These are phyloP conservation scores for Drosophila paranaensis DNA, from an alignment of 2,888 invertebrate species.

Conservation along the genomic window DNA sequence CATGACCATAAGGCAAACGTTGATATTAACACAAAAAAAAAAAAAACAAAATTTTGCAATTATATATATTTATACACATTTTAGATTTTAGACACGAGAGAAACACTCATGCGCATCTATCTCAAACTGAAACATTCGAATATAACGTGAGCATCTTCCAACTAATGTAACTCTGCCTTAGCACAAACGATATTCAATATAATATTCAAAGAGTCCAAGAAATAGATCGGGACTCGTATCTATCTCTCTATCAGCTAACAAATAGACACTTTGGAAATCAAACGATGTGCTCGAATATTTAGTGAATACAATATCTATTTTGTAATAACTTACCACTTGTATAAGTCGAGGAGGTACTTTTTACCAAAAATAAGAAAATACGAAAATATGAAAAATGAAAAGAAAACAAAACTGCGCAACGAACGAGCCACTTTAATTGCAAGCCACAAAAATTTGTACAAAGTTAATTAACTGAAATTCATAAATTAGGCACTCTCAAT, in stretches of 20 bases:
- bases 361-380: conserved; percentile 45
- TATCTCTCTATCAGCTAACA: conserved; percentile 12
- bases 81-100: conserved; percentile 50
- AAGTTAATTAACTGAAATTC: conserved; percentile 47
- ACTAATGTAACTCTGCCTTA: conserved; percentile 73
- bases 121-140: conserved; percentile 18
- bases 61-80: conserved; percentile 46
- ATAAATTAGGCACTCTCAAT: conserved; percentile 16
- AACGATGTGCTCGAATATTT: conserved; percentile 26
- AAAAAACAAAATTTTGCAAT: conserved; percentile 31
- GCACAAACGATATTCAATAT: conserved; percentile 64
- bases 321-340: conserved; percentile 62
- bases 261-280: conserved; percentile 17
- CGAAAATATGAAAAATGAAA: conserved; percentile 7
- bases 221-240: neutral
- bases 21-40: conserved; percentile 56
- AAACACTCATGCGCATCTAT: conserved; percentile 32
- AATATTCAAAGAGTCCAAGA: conserved; percentile 26
- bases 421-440: conserved; percentile 55
- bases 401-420: conserved; percentile 49
- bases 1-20: conserved; percentile 49
- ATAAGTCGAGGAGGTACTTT: conserved; percentile 54
- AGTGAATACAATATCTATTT: conserved; percentile 56
- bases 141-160: conserved; percentile 69
- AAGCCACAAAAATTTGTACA: conserved; percentile 58